These are phyloP conservation scores for Drosophila navojoa DNA, from an alignment of 1,140 invertebrate genomes.

Conservation along the genomic window DNA sequence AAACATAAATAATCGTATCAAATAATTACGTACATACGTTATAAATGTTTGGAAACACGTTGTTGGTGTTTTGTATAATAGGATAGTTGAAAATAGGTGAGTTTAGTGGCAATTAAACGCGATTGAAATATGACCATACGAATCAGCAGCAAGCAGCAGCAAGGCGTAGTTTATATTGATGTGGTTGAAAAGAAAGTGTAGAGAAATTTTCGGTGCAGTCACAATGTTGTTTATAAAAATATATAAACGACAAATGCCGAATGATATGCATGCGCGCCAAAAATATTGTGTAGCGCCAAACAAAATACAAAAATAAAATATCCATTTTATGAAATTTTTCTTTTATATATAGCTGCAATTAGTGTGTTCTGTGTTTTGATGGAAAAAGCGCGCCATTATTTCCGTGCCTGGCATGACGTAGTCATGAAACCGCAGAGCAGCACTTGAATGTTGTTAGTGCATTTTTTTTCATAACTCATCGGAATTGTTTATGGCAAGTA, in stretches of 20 bases:
- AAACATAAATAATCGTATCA: slow-evolving; percentile 67
- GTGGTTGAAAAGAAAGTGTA: slow-evolving; percentile 82
- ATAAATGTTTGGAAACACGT: slow-evolving; percentile 80
- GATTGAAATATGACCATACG: slow-evolving; percentile 60
- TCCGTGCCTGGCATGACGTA: slow-evolving; percentile 71
- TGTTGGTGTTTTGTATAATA: slow-evolving; percentile 67
- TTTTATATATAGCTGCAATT: slow-evolving; percentile 43
- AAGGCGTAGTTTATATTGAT: slow-evolving; percentile 77
- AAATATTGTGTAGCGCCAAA: slow-evolving; percentile 18
- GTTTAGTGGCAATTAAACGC: slow-evolving; percentile 68
- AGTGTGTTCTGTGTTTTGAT: slow-evolving; percentile 49
- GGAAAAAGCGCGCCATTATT: slow-evolving; percentile 83
- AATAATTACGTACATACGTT: slow-evolving; percentile 71
- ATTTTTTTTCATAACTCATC: slow-evolving; percentile 45
- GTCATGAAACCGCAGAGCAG: slow-evolving; percentile 50
- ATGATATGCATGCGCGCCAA: slow-evolving; percentile 27
- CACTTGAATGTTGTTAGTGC: slow-evolving; percentile 32
- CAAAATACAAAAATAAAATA: slow-evolving; percentile 12
- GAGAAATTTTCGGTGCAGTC: slow-evolving; percentile 77
- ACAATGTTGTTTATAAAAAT: slow-evolving; percentile 67
- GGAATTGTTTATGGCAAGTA: slow-evolving; percentile 67
- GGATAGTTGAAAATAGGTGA: slow-evolving; percentile 79
- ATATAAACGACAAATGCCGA: slow-evolving; percentile 38
- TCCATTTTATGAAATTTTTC: slow-evolving; percentile 45
- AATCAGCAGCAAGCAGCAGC: slow-evolving; percentile 67